Conservation (phyloP, 2,113 vertebrate species). For the Chionomys nivalis region DNA sequence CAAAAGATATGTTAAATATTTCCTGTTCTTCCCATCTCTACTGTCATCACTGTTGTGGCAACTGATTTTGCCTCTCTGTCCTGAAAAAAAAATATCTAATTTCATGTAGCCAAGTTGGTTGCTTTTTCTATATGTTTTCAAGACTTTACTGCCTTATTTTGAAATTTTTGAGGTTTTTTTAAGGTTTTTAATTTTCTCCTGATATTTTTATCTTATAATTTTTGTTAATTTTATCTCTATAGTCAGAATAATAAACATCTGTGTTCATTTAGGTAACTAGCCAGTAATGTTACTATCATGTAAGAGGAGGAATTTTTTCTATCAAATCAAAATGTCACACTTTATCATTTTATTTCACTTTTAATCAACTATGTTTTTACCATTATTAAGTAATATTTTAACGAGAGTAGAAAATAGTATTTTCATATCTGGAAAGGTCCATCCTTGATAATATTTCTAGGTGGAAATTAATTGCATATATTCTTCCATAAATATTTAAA, state of each 20-base stretch:
- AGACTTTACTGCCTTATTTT: slow-evolving; percentile 25
- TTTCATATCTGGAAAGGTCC: slow-evolving; percentile 12
- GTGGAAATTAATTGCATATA: not conserved
- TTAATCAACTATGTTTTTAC: not conserved
- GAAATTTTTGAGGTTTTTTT: not conserved
- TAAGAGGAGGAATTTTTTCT: slow-evolving; percentile 1
- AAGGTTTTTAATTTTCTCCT: not conserved
- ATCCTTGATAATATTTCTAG: slow-evolving; percentile 39
- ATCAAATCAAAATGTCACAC: not conserved
- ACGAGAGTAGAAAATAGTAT: not conserved
- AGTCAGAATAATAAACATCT: not conserved
- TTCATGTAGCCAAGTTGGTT: not conserved
- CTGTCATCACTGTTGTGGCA: not conserved
- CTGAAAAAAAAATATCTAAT: not conserved
- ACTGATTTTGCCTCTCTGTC: not conserved
- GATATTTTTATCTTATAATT: slow-evolving; percentile 27
- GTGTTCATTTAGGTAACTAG: slow-evolving; percentile 27
- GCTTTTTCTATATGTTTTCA: slow-evolving; percentile 28
- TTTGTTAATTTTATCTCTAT: slow-evolving; percentile 18
- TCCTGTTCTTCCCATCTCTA: not conserved
- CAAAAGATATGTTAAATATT: not conserved
- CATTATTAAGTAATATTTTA: not conserved
- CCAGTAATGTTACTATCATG: not conserved
- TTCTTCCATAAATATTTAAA: slow-evolving; percentile 38
- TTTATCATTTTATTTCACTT: slow-evolving; percentile 21